Conservation (phyloP, 1,140 invertebrate genomes). For the Zaprionus capensis region DNA sequence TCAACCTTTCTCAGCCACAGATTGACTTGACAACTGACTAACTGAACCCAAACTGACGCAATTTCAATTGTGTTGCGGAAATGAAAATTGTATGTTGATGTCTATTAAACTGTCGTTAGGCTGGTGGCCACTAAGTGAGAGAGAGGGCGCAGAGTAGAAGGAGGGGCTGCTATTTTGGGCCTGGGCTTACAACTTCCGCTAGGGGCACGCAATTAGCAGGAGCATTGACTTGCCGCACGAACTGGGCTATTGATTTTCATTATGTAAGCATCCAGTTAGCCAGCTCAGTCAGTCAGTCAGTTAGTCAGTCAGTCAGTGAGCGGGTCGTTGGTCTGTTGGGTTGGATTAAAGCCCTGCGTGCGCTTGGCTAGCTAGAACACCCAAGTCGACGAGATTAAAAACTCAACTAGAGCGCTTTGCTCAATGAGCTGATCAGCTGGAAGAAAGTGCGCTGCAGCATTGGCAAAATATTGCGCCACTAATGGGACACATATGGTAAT, state of each 20-base stretch:
- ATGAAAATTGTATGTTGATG: conserved; percentile 33
- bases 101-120: conserved; percentile 48
- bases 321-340: not conserved
- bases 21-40: not conserved
- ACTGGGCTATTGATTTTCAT: conserved; percentile 66
- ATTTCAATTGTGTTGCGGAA: conserved; percentile 23
- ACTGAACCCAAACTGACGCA: not conserved
- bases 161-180: conserved; percentile 22
- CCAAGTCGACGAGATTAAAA: conserved; percentile 38
- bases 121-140: conserved; percentile 24
- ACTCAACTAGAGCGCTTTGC: conserved; percentile 47
- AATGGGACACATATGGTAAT: conserved; percentile 53
- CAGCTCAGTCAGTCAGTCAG: conserved; percentile 22
- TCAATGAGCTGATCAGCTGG: conserved; percentile 77
- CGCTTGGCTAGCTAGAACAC: conserved; percentile 33
- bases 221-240: conserved; percentile 58
- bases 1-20: not conserved
- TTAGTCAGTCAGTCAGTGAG: conserved; percentile 4
- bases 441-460: conserved; percentile 61
- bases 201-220: conserved; percentile 44
- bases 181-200: not conserved
- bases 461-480: conserved; percentile 54
- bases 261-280: conserved; percentile 43
- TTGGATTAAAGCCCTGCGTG: conserved; percentile 65
- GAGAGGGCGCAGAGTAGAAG: not conserved